These are phyloP conservation scores for Pardosa pseudoannulata DNA, from an alignment of 2,888 invertebrate genomes.

Conservation along the genomic window DNA sequence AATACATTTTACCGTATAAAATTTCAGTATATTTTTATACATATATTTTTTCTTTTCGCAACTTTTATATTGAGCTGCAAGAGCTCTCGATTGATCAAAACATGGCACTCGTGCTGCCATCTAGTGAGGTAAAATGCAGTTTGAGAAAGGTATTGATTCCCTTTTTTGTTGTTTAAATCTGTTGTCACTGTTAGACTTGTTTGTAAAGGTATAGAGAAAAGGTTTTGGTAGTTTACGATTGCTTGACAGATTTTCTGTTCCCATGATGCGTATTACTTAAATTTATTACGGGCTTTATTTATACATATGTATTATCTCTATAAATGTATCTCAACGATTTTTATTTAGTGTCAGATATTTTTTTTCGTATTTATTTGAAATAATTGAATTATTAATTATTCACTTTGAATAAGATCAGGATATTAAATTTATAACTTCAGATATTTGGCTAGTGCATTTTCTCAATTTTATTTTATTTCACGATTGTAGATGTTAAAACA, in stretches of 20 bases:
- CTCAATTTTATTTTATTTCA: too few relatives aligned
- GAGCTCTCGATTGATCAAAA: background rate
- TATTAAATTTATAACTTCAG: too few relatives aligned
- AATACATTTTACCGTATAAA: slow-evolving; percentile 44
- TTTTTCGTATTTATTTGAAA: too few relatives aligned
- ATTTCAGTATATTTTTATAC: too few relatives aligned
- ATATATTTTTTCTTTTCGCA: background rate
- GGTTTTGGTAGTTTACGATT: slow-evolving; percentile 34
- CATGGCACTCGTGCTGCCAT: slow-evolving; percentile 53
- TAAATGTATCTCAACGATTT: background rate
- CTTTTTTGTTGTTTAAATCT: too few relatives aligned
- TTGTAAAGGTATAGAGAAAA: slow-evolving; percentile 66
- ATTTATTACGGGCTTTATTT: slow-evolving; percentile 7
- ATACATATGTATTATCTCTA: background rate
- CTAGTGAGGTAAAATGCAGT: slow-evolving; percentile 31
- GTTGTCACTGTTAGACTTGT: slow-evolving; percentile 63
- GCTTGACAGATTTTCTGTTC: slow-evolving; percentile 10
- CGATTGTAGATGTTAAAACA: too few relatives aligned
- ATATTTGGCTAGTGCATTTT: too few relatives aligned
- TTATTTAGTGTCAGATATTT: too few relatives aligned
- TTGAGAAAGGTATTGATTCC: slow-evolving; percentile 51
- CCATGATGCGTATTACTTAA: background rate
- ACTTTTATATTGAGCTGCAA: slow-evolving; percentile 3
- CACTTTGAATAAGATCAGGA: too few relatives aligned
- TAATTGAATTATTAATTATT: too few relatives aligned